Conservation (phyloP, 2,113 vertebrate species). For the Oreotrochilus melanogaster region DNA sequence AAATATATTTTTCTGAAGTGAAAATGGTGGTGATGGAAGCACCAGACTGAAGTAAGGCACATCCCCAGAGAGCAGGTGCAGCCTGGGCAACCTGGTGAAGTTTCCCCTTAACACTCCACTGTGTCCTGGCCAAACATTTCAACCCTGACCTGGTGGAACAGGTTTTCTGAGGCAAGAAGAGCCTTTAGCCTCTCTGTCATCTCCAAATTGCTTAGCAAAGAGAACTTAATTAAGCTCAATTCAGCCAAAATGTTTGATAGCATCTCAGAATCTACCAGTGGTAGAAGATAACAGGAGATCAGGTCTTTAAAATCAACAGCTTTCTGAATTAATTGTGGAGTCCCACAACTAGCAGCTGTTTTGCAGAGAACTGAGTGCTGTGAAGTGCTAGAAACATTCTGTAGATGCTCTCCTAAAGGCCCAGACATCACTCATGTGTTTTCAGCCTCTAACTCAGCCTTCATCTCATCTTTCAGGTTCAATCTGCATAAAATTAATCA, state of each 20-base stretch:
- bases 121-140: not conserved
- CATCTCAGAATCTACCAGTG: not conserved
- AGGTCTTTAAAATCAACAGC: not conserved
- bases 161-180: not conserved
- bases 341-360: not conserved
- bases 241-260: not conserved
- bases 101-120: not conserved
- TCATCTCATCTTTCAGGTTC: not conserved
- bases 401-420: not conserved
- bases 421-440: fast-evolving
- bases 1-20: not conserved
- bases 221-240: not conserved
- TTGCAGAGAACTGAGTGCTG: not conserved
- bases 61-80: not conserved
- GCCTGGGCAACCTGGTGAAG: not conserved
- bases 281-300: not conserved
- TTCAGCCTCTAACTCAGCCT: not conserved
- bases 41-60: not conserved
- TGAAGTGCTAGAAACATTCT: not conserved
- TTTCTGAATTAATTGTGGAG: not conserved
- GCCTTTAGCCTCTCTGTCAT: not conserved
- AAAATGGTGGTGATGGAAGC: not conserved
- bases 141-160: not conserved
- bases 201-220: not conserved
- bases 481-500: not conserved